Conservation (phyloP, 2,888 invertebrate species). For the Mesoligia furuncula region DNA sequence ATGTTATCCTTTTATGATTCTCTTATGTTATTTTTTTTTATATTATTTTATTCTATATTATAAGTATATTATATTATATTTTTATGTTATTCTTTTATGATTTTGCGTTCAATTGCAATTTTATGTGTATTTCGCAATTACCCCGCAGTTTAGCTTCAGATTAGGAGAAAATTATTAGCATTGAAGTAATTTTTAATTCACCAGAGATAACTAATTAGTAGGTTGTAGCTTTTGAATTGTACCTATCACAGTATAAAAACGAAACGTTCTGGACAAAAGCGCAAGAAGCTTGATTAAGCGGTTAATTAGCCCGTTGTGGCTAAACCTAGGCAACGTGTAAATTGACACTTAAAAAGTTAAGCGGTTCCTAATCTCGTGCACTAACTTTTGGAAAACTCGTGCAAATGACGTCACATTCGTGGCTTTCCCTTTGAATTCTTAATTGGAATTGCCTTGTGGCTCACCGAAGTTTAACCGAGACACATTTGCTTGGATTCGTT, state of each 20-base stretch:
- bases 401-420: not conserved
- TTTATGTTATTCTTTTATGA: too few species aligned
- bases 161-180: not conserved
- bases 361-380: not conserved
- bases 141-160: not conserved
- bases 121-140: not conserved
- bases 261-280: not conserved
- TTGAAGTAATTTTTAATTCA: not conserved
- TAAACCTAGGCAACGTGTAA: not conserved
- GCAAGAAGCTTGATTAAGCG: not conserved
- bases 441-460: conserved; percentile 16
- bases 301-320: too few species aligned
- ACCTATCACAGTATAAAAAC: not conserved
- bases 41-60: too few species aligned
- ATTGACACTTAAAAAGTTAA: not conserved
- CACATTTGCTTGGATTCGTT: not conserved
- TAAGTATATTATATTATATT: too few species aligned
- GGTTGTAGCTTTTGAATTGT: not conserved
- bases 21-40: too few species aligned
- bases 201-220: not conserved
- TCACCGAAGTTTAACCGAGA: not conserved
- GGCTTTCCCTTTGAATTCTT: conserved; percentile 5
- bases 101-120: too few species aligned
- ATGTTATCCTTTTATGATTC: too few species aligned
- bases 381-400: not conserved